These are phyloP conservation scores for Malacoraja senta DNA, from an alignment of 2,797 vertebrate species.

Conservation along the genomic window DNA sequence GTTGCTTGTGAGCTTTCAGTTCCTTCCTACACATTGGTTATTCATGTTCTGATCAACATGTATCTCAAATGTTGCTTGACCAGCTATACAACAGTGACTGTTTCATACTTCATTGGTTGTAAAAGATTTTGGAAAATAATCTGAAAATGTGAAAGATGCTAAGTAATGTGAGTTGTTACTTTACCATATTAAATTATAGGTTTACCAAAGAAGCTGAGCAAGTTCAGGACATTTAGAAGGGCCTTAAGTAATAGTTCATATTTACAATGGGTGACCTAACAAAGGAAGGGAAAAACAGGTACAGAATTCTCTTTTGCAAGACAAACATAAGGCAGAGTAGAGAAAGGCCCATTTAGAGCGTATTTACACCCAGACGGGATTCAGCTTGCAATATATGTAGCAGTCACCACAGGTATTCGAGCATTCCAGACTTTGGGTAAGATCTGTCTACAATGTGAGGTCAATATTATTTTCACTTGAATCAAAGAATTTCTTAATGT, in stretches of 20 bases:
- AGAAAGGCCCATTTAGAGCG: neutral
- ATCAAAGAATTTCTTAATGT: neutral
- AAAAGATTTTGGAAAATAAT: neutral
- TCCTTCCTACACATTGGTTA: too few species aligned
- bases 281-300: neutral
- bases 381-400: neutral
- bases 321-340: neutral
- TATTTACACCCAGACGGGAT: neutral
- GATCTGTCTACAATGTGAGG: neutral
- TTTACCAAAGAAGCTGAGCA: neutral
- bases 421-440: conserved; percentile 7
- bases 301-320: neutral
- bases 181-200: neutral
- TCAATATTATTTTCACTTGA: neutral
- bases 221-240: neutral
- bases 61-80: neutral
- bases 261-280: neutral
- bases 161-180: neutral
- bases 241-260: neutral
- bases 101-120: neutral
- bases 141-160: neutral
- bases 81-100: neutral
- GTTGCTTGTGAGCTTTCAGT: too few species aligned
- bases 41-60: neutral
- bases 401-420: neutral